phyloP scores from a whole-genome alignment of 2,113 vertebrate species.

The Anthoscopus minutus region DNA sequence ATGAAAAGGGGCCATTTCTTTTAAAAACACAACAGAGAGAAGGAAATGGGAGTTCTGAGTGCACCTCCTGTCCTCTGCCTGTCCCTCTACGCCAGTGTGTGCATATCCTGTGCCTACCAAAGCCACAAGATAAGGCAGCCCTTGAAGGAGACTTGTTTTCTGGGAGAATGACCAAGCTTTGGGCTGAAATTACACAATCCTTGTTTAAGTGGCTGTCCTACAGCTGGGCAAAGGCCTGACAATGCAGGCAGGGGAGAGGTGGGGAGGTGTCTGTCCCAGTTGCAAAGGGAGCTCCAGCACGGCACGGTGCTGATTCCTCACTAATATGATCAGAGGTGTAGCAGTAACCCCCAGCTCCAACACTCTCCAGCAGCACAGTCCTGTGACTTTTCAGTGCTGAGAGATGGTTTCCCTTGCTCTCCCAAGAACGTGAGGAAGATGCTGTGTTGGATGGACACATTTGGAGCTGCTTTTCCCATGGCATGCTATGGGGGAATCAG shows the following conservation, averaged over 20 bases:
- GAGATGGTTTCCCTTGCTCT: not conserved
- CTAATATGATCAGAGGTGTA: not conserved
- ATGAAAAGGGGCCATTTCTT: not conserved
- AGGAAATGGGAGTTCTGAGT: not conserved
- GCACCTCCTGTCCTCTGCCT: not conserved
- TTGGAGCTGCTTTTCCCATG: not conserved
- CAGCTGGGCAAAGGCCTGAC: not conserved
- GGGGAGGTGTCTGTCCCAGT: not conserved
- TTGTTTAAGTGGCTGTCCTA: not conserved
- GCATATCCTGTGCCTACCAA: not conserved
- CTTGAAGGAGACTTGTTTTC: not conserved
- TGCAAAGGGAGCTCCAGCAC: not conserved
- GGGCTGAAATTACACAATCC: not conserved
- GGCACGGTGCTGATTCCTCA: not conserved
- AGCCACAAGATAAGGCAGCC: not conserved
- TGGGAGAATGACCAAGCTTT: not conserved
- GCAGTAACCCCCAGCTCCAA: not conserved
- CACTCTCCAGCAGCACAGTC: not conserved
- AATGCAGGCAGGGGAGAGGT: not conserved
- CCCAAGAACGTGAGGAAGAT: not conserved
- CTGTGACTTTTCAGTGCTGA: not conserved
- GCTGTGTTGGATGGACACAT: not conserved
- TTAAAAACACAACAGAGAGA: not conserved
- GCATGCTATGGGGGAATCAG: accelerated
- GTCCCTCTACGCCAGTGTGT: not conserved